Evolutionary conservation across 2,113 vertebrate species (phyloP), one percentile per base, ranked within the genome.

Genomic region (Mobula birostris): DNA sequence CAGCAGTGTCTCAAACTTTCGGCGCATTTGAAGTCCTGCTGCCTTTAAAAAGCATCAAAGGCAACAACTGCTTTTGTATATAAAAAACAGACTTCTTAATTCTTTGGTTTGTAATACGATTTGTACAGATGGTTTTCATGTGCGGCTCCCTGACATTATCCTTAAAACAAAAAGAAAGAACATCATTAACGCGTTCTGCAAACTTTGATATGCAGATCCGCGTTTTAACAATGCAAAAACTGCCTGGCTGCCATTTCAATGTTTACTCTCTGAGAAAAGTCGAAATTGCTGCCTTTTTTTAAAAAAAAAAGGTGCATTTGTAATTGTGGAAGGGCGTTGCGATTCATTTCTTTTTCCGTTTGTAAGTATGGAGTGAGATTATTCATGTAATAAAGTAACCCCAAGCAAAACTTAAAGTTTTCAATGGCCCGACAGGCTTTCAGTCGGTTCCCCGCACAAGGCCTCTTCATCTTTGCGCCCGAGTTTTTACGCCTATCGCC

Each of bases 81-180:
- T 48, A 48, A 58, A 58, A 63, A 78, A 14, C 12, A 88, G 29
- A 66, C 5, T 32, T 87, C 15, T 66, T 17, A 88, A 88, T 66
- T 88, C 48, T 56, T 58, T 14, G n/a, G 58, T 66, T 66, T 66
- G 85, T 32, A 88, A 88, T 32, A 19, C 61, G 29, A 88, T 88
- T 88, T 88, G 85, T n/a, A n/a, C 85, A 88, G 85, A 66, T 88
- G 58, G 85, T n/a, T 88, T 88, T 63, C 85, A 88, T 66, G 85
- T 88, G 56, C 9, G 83, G 83, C 58, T 63, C 83, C 58, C 83
- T 61, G 85, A n/a, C 58, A 87, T 27, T 63, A n/a, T 88, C 85
- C 63, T 8, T 27, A 88, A 88, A 19, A 88, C 85, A 88, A 88
- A 87, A 88, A 85, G 36, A 24, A 61, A 87, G 11, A 32, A 66